phyloP scores from a whole-genome alignment of 2,797 vertebrate species.

The Benthosema pterotum region DNA sequence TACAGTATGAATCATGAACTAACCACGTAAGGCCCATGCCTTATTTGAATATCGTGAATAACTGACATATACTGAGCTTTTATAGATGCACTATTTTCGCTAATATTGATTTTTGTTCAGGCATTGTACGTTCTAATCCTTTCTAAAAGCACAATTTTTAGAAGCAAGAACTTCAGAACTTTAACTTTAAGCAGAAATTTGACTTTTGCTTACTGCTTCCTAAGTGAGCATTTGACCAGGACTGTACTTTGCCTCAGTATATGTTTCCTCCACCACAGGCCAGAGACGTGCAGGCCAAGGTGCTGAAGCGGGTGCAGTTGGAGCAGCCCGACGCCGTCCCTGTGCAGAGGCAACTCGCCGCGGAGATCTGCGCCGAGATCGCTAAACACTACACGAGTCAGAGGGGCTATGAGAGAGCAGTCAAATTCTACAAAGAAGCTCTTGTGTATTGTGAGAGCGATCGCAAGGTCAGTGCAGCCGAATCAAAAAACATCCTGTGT shows the following conservation, averaged over 20 bases:
- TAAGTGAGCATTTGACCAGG: no score
- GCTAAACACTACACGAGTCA: conserved; percentile 93
- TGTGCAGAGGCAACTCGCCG: conserved; percentile 90
- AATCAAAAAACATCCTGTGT: conserved; percentile 73
- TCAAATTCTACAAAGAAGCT: conserved; percentile 99
- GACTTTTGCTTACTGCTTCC: no score
- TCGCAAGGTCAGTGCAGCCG: conserved; percentile 89
- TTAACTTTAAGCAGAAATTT: no score
- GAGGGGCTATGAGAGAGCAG: conserved; percentile 93
- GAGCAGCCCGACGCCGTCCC: conserved; percentile 92
- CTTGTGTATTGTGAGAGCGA: conserved; percentile 97
- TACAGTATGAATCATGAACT: no score
- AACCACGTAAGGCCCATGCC: no score
- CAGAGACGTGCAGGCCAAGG: conserved; percentile 91
- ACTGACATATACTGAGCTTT: no score
- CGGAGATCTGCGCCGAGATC: conserved; percentile 96
- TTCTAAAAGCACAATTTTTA: no score
- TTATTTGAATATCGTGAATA: no score
- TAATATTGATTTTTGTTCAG: no score
- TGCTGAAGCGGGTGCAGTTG: conserved; percentile 91
- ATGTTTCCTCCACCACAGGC: conserved; percentile 75
- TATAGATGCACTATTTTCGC: no score
- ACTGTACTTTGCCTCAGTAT: neutral
- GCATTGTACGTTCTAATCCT: no score
- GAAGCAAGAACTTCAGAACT: no score